Evolutionary conservation across 2,113 vertebrate species (phyloP).

Genomic region (Melanerpes formicivorus): DNA sequence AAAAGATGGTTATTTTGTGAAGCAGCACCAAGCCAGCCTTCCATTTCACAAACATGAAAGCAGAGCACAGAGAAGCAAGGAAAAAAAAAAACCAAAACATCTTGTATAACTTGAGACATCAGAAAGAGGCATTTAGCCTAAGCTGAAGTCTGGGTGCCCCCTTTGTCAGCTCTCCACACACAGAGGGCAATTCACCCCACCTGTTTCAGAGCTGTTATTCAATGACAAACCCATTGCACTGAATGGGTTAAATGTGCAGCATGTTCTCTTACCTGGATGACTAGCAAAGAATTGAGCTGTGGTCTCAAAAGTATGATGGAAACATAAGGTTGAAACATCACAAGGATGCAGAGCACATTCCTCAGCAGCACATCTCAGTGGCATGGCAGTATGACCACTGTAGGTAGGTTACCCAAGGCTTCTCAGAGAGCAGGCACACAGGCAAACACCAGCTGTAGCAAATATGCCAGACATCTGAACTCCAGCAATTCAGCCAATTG

Average conservation of each 20-base stretch:
- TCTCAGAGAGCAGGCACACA: neutral
- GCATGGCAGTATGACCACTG: neutral
- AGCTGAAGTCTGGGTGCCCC: neutral
- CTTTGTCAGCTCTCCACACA: neutral
- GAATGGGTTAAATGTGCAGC: neutral
- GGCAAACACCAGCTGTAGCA: neutral
- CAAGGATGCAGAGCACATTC: neutral
- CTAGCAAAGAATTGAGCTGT: neutral
- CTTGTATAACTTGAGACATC: neutral
- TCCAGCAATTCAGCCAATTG: neutral
- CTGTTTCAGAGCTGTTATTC: neutral
- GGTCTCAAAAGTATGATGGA: neutral
- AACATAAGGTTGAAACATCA: neutral
- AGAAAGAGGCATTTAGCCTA: neutral
- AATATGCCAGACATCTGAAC: neutral
- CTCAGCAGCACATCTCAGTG: neutral
- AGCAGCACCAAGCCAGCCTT: neutral
- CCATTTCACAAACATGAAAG: neutral
- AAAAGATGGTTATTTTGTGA: neutral
- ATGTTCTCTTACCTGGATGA: neutral
- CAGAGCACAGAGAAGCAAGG: neutral
- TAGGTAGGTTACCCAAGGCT: neutral
- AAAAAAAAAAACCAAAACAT: neutral
- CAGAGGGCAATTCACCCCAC: neutral
- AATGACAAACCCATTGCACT: neutral